Evolutionary conservation across 2,113 vertebrate genomes (phyloP).

Genomic region (Solea senegalensis): DNA sequence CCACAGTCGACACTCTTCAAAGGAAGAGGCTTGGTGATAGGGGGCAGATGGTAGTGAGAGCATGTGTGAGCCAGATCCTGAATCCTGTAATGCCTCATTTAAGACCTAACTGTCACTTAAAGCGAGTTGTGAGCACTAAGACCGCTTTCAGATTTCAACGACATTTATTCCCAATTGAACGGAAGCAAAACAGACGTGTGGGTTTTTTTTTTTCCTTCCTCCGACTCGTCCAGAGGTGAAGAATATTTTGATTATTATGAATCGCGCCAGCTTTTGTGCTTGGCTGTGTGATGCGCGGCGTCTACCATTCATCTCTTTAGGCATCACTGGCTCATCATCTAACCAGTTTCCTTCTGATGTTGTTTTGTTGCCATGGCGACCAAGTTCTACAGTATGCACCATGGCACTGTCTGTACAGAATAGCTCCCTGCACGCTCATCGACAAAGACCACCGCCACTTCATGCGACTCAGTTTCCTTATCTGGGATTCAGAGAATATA

Average conservation of each 20-base stretch:
- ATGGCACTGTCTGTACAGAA: slow-evolving; percentile 63
- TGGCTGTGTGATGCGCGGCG: slow-evolving; percentile 45
- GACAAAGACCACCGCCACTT: slow-evolving; percentile 32
- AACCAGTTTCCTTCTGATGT: slow-evolving; percentile 77
- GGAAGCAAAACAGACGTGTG: not conserved
- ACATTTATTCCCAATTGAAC: slow-evolving; percentile 17
- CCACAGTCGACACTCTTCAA: slow-evolving; percentile 55
- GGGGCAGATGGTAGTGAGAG: slow-evolving; percentile 67
- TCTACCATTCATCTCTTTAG: slow-evolving; percentile 67
- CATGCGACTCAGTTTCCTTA: slow-evolving; percentile 24
- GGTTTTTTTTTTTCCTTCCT: not conserved
- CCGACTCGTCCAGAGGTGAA: not conserved
- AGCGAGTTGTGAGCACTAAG: slow-evolving; percentile 17
- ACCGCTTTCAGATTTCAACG: slow-evolving; percentile 27
- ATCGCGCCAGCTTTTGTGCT: slow-evolving; percentile 34
- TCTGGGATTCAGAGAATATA: not conserved
- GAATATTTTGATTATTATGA: slow-evolving; percentile 18
- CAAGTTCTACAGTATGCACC: slow-evolving; percentile 76
- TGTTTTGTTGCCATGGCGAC: slow-evolving; percentile 86
- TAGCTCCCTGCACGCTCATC: slow-evolving; percentile 51
- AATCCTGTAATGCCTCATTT: slow-evolving; percentile 48
- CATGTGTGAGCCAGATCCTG: slow-evolving; percentile 58
- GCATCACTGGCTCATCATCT: slow-evolving; percentile 75
- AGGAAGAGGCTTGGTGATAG: slow-evolving; percentile 57
- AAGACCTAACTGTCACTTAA: slow-evolving; percentile 26